Evolutionary conservation across 2,113 vertebrate species (phyloP), one percentile per base, ranked within the genome.

Genomic region (Takifugu flavidus): DNA sequence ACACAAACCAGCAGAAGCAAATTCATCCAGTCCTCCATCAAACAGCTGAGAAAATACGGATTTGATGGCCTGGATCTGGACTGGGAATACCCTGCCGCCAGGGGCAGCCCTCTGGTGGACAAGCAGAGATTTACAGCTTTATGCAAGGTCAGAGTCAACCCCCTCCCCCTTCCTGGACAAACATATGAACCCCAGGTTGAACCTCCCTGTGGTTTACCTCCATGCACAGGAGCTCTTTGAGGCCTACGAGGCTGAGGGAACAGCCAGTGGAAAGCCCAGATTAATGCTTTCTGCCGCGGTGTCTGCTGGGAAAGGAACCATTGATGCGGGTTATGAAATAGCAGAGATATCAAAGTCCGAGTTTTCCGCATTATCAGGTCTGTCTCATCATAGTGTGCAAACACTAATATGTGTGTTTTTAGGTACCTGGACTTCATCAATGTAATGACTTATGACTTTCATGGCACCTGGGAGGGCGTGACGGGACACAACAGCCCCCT

Each of bases 361-460:
- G 25, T 50, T 31, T 25, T 3, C 2, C 0, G 61, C 11, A 0
- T 15, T 70, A 58, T 43, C 1, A 5, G 59, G 5, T 69, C 8
- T 6, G 26, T 0, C 2, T 44, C 20, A 2, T 52, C 13, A 13
- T 49, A n/a, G 25, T 25, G 47, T 25, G 45, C 45, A 47, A 47
- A 39, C 7, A 10, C 6, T 50, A 12, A 42, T 6, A 3, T 68
- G 8, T 46, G 13, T 70, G 34, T 50, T n/a, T n/a, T 58, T 57
- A 93, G 93, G 70, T 78, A 78, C 67, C 53, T 93, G 46, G 91
- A 94, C 63, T 92, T 93, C 55, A 81, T 93, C 55, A 94, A 83
- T 67, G 86, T 94, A 27, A 91, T 94, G 92, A 89, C 91, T 0
- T 94, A 94, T 14, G 93, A 94, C 69, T 87, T 94, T 59, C 91